Evolutionary conservation across 2,797 vertebrate genomes (phyloP).

Genomic region (Huso huso): DNA sequence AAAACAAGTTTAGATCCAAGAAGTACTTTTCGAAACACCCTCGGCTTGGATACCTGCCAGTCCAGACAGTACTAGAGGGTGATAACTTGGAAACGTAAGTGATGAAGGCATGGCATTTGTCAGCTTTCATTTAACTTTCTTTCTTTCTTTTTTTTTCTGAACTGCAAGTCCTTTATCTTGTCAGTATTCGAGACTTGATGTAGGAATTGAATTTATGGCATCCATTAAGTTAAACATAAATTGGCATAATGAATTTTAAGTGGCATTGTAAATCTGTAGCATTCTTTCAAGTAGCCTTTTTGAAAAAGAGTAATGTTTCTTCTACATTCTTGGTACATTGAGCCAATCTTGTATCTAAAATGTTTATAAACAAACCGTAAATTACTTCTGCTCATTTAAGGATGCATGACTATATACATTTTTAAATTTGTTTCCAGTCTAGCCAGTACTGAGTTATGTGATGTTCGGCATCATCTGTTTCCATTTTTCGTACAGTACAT

Average conservation of each 20-base stretch:
- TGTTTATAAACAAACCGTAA: background rate
- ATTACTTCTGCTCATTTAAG: slow-evolving; percentile 9
- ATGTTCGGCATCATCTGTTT: too few relatives aligned
- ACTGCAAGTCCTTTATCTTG: slow-evolving; percentile 24
- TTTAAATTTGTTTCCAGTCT: too few relatives aligned
- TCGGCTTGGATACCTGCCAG: slow-evolving; percentile 87
- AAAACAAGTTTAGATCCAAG: slow-evolving; percentile 97
- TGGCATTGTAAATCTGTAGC: slow-evolving; percentile 26
- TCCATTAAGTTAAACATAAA: slow-evolving; percentile 26
- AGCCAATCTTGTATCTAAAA: background rate
- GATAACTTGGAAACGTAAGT: slow-evolving; percentile 97
- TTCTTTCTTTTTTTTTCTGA: background rate
- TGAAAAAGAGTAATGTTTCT: background rate
- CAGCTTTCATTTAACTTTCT: background rate
- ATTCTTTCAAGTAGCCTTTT: background rate
- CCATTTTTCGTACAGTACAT: too few relatives aligned
- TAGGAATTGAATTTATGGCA: slow-evolving; percentile 28
- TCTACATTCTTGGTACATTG: background rate
- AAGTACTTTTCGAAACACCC: slow-evolving; percentile 96
- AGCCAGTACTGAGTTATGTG: too few relatives aligned
- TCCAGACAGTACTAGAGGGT: slow-evolving; percentile 91
- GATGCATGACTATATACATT: too few relatives aligned
- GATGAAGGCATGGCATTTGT: background rate
- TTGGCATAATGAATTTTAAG: slow-evolving; percentile 33
- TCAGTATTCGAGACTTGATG: slow-evolving; percentile 14